Percentiles rank a stretch among this genome's conserved stretches.
Evolutionary conservation across 2,797 vertebrate species (phyloP).

Genomic region (Coreius guichenoti): DNA sequence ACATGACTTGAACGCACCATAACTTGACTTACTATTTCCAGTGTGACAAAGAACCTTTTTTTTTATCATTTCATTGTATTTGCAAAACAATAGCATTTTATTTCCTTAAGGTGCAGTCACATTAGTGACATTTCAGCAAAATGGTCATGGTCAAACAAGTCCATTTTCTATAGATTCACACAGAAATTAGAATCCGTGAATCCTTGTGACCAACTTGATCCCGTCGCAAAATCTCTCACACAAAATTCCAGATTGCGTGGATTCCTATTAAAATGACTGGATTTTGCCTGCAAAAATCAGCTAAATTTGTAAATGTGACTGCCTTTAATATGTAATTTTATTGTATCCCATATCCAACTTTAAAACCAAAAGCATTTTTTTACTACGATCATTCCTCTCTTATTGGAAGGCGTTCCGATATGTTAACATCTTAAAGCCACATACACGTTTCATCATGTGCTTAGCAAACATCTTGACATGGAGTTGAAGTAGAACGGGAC

Average conservation of each 20-base stretch:
- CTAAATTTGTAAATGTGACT: background rate
- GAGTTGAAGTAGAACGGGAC: slow-evolving; percentile 31
- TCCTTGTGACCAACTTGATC: background rate
- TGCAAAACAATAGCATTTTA: background rate
- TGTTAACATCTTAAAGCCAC: slow-evolving; percentile 3
- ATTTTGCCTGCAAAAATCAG: background rate
- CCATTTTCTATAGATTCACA: background rate
- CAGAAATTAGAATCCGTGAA: background rate
- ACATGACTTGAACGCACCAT: background rate
- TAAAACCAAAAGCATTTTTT: background rate
- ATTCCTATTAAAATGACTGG: background rate
- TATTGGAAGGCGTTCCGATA: background rate
- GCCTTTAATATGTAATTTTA: background rate
- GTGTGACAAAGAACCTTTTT: background rate
- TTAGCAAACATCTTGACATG: slow-evolving; percentile 36
- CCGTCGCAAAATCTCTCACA: background rate
- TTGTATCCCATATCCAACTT: background rate
- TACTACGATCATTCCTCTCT: background rate
- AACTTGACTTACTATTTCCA: background rate
- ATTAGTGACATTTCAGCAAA: background rate
- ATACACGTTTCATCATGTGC: slow-evolving; percentile 18
- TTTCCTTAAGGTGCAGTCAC: background rate
- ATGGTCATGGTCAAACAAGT: background rate
- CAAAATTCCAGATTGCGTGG: background rate
- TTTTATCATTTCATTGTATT: too few species aligned